These are phyloP conservation scores for Atractosteus spatula DNA, from an alignment of 2,113 vertebrate genomes.

Conservation along the genomic window DNA sequence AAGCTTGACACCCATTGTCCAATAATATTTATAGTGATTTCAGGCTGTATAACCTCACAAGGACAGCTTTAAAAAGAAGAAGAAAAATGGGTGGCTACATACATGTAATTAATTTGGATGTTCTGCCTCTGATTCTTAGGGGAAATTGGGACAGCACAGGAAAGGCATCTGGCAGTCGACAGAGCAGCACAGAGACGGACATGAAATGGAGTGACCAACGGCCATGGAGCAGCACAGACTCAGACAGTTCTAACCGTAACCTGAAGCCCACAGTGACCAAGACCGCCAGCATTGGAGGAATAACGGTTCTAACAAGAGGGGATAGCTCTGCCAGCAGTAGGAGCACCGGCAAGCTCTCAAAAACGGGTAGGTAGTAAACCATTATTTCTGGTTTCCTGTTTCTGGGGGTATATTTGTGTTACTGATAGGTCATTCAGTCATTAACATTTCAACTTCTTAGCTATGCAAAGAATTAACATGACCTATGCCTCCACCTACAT, in stretches of 20 bases:
- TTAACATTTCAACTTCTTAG: too few species aligned
- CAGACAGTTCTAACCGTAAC: constrained; percentile 81
- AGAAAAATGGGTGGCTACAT: too few species aligned
- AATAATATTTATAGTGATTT: too few species aligned
- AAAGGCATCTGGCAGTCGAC: constrained; percentile 81
- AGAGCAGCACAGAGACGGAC: constrained; percentile 89
- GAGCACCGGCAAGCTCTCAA: constrained; percentile 76
- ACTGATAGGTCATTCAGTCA: too few species aligned
- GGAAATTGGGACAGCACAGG: constrained; percentile 81
- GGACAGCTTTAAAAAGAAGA: too few species aligned
- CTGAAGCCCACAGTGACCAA: constrained; percentile 74
- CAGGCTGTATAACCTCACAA: too few species aligned
- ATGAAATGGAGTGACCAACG: constrained; percentile 80
- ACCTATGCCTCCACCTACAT: too few species aligned
- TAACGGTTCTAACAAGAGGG: constrained; percentile 71
- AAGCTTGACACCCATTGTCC: too few species aligned
- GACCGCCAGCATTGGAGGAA: constrained; percentile 76
- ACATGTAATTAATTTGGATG: too few species aligned
- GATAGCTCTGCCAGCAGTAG: constrained; percentile 71
- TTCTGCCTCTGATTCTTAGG: constrained; percentile 53
- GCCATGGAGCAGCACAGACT: constrained; percentile 96
- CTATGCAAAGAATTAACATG: too few species aligned
- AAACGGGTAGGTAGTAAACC: constrained; percentile 72
- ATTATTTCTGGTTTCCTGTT: too few species aligned
- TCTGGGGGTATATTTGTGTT: too few species aligned